Conservation (phyloP, 2,888 invertebrate genomes). For the Cryptophagus acutangulus region DNA sequence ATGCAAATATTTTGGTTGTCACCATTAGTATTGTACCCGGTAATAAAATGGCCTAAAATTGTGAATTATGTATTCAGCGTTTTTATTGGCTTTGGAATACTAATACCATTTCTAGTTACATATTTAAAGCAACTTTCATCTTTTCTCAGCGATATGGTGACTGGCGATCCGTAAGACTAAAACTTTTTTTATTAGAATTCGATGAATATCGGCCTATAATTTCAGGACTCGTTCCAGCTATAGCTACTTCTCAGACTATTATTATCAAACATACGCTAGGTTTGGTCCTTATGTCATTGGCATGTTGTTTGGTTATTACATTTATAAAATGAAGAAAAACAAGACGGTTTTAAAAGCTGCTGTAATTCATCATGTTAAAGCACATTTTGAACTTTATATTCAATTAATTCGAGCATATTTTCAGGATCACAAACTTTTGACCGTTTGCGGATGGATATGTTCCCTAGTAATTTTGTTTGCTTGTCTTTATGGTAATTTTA, state of each 20-base stretch:
- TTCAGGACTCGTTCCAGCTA: not conserved
- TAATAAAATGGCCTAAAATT: slow-evolving; percentile 42
- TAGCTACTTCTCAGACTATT: too few relatives aligned
- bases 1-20: slow-evolving; percentile 36
- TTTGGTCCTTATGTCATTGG: slow-evolving; percentile 16
- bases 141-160: not conserved
- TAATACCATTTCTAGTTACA: slow-evolving; percentile 7
- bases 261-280: slow-evolving; percentile 12
- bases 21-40: slow-evolving; percentile 50
- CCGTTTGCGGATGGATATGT: too few relatives aligned
- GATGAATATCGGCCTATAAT: too few relatives aligned
- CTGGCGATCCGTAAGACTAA: not conserved
- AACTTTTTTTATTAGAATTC: too few relatives aligned
- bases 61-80: slow-evolving; percentile 15
- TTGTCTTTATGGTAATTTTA: slow-evolving; percentile 6
- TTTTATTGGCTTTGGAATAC: not conserved
- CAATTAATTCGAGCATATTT: too few relatives aligned
- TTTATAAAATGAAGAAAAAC: slow-evolving; percentile 7
- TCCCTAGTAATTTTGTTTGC: too few relatives aligned
- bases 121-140: slow-evolving; percentile 5
- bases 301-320: slow-evolving; percentile 12
- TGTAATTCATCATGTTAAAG: too few relatives aligned
- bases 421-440: too few relatives aligned
- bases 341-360: too few relatives aligned
- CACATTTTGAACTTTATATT: too few relatives aligned